Base-by-base conservation (phyloP, 2,113 vertebrate species). In the Microcebus murinus region DNA sequence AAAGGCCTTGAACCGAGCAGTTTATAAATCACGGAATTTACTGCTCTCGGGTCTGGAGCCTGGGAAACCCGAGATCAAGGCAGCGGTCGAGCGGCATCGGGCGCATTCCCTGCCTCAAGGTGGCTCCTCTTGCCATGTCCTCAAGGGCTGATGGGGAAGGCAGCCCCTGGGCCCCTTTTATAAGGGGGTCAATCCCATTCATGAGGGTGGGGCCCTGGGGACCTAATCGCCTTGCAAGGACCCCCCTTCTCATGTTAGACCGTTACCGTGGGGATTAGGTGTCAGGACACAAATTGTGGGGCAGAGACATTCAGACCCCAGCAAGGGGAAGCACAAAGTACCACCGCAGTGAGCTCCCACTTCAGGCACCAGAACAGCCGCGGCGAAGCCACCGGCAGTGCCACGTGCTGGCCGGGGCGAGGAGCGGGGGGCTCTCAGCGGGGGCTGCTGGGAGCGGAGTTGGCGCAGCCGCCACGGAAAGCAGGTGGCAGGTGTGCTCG, bases 371-470 rank as follows among this genome's bases (percentile, higher is more conserved):
- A 7, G 34, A 23, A 34, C 2, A 8, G 59, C 50, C 2, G 1
- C 8, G 12, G 71, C 2, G 77, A 39, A 36, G 63, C 76, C 25
- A n/a, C 77, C 0, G 45, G 73, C 45, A n/a, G 6, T 0, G 8
- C 0, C 48, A 8, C 59, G n/a, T 52, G 80, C 1, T 74, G 67
- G 4, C 3, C 10, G 17, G 73, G 17, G 0, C 0, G 0, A 1
- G 29, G 59, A 87, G 94, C 90, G 17, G 0, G 34, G 79, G 79
- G 31, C 20, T 1, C 45, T 2, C 48, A 70, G 39, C 39, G 39
- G 39, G 39, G 39, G 23, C 63, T 1, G 13, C n/a, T 0, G 23
- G 52, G 55, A 18, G 6, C 23, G 25, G 4, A 52, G 2, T 2
- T 1, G 39, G 52, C 4, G 0, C 45, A 34, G 23, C 6, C 10